Percentiles rank a stretch among this genome's conserved stretches.
Conservation (phyloP, 1,140 invertebrate species). For the Ericerus pela region DNA sequence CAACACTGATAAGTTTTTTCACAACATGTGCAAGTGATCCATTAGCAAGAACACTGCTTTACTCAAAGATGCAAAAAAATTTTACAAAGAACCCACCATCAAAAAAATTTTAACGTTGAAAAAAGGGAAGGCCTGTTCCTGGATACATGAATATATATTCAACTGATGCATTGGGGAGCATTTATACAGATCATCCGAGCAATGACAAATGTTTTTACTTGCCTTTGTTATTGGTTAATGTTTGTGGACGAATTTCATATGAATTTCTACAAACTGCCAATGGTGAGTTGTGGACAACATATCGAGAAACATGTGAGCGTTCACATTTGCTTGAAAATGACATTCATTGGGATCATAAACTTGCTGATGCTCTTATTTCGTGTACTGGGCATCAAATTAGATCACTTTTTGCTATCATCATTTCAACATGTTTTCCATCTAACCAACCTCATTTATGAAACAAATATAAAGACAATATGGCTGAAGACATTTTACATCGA, state of each 20-base stretch:
- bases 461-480: conserved; percentile 27
- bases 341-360: conserved; percentile 25
- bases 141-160: conserved; percentile 4
- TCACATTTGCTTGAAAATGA: conserved; percentile 24
- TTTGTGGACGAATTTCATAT: conserved; percentile 30
- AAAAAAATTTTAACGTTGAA: conserved; percentile 16
- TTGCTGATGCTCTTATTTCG: conserved; percentile 21
- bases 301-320: conserved; percentile 16
- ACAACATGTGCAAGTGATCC: conserved; percentile 8
- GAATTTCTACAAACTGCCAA: conserved; percentile 28
- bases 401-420: too few species aligned
- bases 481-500: conserved; percentile 24
- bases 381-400: conserved; percentile 30
- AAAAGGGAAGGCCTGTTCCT: conserved; percentile 15
- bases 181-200: conserved; percentile 29
- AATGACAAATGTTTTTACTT: conserved; percentile 27
- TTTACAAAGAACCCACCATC: conserved; percentile 6
- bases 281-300: conserved; percentile 23
- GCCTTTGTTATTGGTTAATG: conserved; percentile 23
- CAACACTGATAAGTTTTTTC: conserved; percentile 29
- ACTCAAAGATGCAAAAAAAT: conserved; percentile 14
- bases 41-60: conserved; percentile 17
- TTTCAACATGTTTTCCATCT: too few species aligned
- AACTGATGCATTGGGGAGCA: conserved; percentile 22
- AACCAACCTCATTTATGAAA: conserved; percentile 26